Percentiles rank a stretch among this genome's conserved stretches.
These are phyloP conservation scores for Epistrophe eligans DNA, from an alignment of 2,888 invertebrate genomes.

Conservation along the genomic window DNA sequence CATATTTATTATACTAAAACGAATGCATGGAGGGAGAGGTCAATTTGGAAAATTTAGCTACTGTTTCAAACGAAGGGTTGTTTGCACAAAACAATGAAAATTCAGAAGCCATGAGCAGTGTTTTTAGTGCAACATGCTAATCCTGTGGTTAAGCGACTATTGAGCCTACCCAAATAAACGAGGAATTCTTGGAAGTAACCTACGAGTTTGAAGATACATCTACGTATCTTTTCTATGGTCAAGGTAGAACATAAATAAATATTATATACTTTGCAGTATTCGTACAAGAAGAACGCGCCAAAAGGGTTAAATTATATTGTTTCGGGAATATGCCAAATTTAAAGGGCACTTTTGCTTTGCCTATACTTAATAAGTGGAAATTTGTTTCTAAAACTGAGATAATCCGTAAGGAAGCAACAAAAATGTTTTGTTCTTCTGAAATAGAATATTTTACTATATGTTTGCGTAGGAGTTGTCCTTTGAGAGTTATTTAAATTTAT, in stretches of 20 bases:
- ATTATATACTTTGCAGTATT: too few relatives aligned
- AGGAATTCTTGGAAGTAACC: slow-evolving; percentile 31
- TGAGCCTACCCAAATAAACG: slow-evolving; percentile 81
- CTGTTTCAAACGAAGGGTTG: slow-evolving; percentile 65
- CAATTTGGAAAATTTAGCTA: slow-evolving; percentile 73
- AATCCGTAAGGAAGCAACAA: slow-evolving; percentile 39
- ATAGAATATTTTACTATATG: slow-evolving; percentile 26
- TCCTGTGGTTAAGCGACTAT: slow-evolving; percentile 83
- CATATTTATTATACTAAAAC: slow-evolving; percentile 8
- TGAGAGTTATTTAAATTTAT: slow-evolving; percentile 71
- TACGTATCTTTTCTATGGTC: background rate
- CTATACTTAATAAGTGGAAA: slow-evolving; percentile 60
- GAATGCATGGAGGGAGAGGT: slow-evolving; percentile 57
- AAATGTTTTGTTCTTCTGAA: slow-evolving; percentile 33
- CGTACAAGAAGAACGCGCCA: slow-evolving; percentile 57
- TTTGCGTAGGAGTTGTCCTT: slow-evolving; percentile 70
- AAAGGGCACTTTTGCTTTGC: slow-evolving; percentile 14
- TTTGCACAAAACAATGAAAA: slow-evolving; percentile 53
- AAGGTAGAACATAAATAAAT: slow-evolving; percentile 18
- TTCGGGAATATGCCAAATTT: background rate
- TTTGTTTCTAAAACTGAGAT: slow-evolving; percentile 66
- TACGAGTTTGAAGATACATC: too few relatives aligned
- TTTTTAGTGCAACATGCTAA: slow-evolving; percentile 80
- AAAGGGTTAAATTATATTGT: slow-evolving; percentile 67
- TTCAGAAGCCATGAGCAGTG: slow-evolving; percentile 56